A percentile compares a stretch with the other conserved stretches of the same genome.
phyloP scores from a whole-genome alignment of 2,888 invertebrate genomes.

The Schizaphis graminum region DNA sequence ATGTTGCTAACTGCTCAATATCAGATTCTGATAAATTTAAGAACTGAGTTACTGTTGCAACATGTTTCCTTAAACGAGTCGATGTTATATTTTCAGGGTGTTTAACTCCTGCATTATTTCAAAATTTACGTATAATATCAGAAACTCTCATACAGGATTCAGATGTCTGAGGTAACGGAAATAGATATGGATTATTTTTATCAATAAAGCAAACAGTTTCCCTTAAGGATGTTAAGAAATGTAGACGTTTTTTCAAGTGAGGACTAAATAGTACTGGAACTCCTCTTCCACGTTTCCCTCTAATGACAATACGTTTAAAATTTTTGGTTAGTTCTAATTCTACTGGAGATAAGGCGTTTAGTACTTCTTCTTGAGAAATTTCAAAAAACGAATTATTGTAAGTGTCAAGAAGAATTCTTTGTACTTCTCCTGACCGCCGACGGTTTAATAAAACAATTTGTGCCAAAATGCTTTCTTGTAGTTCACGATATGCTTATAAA shows the following conservation, averaged over 20 bases:
- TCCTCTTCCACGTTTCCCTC: slow-evolving; percentile 11
- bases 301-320: neutral
- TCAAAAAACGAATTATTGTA: neutral
- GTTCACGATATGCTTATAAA: neutral
- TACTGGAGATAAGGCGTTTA: slow-evolving; percentile 4
- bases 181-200: neutral
- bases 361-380: slow-evolving; percentile 22
- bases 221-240: neutral
- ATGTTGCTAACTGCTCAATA: neutral
- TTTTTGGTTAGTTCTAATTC: neutral
- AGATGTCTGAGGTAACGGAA: slow-evolving; percentile 22
- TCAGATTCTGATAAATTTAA: slow-evolving; percentile 14
- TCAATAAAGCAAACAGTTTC: slow-evolving; percentile 3
- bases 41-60: slow-evolving; percentile 9
- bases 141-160: neutral
- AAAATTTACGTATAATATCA: neutral
- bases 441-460: slow-evolving; percentile 2
- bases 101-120: neutral
- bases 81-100: neutral
- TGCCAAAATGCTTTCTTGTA: neutral
- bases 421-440: neutral
- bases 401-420: neutral
- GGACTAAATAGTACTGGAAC: slow-evolving; percentile 10
- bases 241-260: neutral
- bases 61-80: slow-evolving; percentile 2